These are phyloP conservation scores for Agrotis exclamationis DNA, from an alignment of 2,888 invertebrate genomes.

Conservation along the genomic window DNA sequence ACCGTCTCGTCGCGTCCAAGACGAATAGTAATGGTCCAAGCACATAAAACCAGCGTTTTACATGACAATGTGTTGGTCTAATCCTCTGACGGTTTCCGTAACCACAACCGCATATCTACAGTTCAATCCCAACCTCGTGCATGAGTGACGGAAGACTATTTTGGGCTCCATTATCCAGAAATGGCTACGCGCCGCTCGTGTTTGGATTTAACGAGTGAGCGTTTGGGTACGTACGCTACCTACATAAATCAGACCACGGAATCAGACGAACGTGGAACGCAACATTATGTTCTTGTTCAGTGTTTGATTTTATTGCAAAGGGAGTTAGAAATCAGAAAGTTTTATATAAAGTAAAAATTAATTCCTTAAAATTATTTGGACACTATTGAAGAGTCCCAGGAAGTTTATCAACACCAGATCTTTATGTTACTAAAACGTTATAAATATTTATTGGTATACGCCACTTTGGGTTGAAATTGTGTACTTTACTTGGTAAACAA, in stretches of 20 bases:
- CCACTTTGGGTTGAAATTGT: neutral
- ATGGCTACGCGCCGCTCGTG: constrained; percentile 84
- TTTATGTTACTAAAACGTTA: constrained; percentile 15
- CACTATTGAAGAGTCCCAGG: neutral
- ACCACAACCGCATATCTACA: constrained; percentile 62
- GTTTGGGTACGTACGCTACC: constrained; percentile 67
- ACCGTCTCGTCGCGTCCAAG: constrained; percentile 15
- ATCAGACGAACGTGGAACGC: constrained; percentile 59
- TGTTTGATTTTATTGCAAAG: constrained; percentile 45
- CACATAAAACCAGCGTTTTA: constrained; percentile 24
- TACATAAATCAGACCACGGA: constrained; percentile 53
- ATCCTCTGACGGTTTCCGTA: constrained; percentile 45
- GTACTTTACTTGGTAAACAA: constrained; percentile 24
- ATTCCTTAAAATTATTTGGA: neutral
- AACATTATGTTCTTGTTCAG: constrained; percentile 53
- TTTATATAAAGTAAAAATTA: constrained; percentile 5
- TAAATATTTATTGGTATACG: constrained; percentile 7
- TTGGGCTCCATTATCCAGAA: constrained; percentile 88
- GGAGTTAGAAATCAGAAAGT: constrained; percentile 24
- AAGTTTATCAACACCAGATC: neutral
- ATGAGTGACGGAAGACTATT: constrained; percentile 86
- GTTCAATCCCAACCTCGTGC: constrained; percentile 74
- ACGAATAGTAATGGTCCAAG: constrained; percentile 24
- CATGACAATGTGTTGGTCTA: constrained; percentile 21
- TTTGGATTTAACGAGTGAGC: constrained; percentile 83